Conservation (phyloP, 2,888 invertebrate species). For the Azorinus chamasolen region DNA sequence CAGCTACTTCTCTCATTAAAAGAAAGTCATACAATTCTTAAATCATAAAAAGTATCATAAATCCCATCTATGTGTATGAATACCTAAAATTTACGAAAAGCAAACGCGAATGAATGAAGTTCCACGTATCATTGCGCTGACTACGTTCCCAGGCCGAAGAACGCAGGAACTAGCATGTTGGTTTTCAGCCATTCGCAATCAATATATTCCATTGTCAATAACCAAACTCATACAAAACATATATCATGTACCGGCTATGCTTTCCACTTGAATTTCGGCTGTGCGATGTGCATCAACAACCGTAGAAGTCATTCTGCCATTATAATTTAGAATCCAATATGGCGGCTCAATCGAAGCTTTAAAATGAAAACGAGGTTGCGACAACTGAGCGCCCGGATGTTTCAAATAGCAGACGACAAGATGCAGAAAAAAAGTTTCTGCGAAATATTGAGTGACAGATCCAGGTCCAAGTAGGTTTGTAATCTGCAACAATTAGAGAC, state of each 20-base stretch:
- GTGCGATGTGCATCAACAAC: slow-evolving; percentile 70
- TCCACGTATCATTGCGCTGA: slow-evolving; percentile 62
- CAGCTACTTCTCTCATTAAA: neutral
- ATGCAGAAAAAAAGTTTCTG: neutral
- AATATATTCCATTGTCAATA: neutral
- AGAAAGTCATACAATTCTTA: neutral
- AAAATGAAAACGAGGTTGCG: slow-evolving; percentile 69
- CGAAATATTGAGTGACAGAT: too few species aligned
- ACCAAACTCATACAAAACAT: too few species aligned
- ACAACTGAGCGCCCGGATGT: slow-evolving; percentile 63
- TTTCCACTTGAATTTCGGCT: slow-evolving; percentile 79
- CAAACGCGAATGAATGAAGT: slow-evolving; percentile 26
- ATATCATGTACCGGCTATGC: slow-evolving; percentile 74
- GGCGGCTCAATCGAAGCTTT: slow-evolving; percentile 50
- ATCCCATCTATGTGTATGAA: slow-evolving; percentile 48
- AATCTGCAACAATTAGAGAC: too few species aligned
- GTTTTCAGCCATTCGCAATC: neutral
- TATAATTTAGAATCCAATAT: slow-evolving; percentile 52
- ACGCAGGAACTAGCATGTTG: slow-evolving; percentile 43
- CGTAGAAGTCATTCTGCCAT: slow-evolving; percentile 76
- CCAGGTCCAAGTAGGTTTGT: too few species aligned
- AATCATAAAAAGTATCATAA: neutral
- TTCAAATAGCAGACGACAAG: slow-evolving; percentile 24
- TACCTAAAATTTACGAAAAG: slow-evolving; percentile 27
- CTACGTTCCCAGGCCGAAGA: slow-evolving; percentile 38